phyloP scores from a whole-genome alignment of 2,888 invertebrate genomes.

The Parasteatoda lunata region DNA sequence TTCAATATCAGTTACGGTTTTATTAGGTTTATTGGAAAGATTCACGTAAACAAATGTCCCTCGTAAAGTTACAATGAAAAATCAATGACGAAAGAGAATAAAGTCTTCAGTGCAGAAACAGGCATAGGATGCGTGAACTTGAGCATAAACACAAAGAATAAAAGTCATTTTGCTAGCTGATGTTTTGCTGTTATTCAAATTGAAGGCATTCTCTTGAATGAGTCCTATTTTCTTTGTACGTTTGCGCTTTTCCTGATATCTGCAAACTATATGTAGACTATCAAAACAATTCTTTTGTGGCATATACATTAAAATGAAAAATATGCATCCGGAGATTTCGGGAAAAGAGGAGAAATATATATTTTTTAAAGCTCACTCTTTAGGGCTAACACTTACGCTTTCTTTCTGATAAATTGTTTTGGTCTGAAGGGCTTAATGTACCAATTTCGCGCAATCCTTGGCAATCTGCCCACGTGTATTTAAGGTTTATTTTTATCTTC shows the following conservation, averaged over 20 bases:
- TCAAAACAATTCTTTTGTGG: conserved; percentile 27
- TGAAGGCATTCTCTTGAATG: conserved; percentile 1
- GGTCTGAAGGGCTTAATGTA: conserved; percentile 10
- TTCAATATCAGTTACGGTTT: too few species aligned
- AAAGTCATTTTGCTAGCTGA: conserved; percentile 3
- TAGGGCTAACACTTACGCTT: conserved; percentile 6
- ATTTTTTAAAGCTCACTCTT: conserved; percentile 15
- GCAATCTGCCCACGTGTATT: neutral
- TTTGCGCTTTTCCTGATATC: neutral
- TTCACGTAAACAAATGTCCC: too few species aligned
- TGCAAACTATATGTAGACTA: conserved; percentile 7
- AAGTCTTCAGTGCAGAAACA: neutral
- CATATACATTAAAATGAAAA: conserved; percentile 28
- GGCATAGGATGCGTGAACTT: neutral
- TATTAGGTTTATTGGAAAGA: too few species aligned
- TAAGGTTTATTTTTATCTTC: conserved; percentile 5
- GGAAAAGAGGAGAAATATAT: conserved; percentile 1
- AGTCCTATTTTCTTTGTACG: conserved; percentile 1
- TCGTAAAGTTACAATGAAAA: neutral
- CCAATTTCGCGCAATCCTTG: conserved; percentile 22
- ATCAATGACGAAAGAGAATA: neutral
- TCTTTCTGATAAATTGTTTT: conserved; percentile 29
- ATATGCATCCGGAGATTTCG: conserved; percentile 8
- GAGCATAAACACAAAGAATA: neutral
- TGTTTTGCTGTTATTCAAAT: conserved; percentile 2